These are phyloP conservation scores for Garrulus glandarius DNA, from an alignment of 2,797 vertebrate species.

Conservation along the genomic window DNA sequence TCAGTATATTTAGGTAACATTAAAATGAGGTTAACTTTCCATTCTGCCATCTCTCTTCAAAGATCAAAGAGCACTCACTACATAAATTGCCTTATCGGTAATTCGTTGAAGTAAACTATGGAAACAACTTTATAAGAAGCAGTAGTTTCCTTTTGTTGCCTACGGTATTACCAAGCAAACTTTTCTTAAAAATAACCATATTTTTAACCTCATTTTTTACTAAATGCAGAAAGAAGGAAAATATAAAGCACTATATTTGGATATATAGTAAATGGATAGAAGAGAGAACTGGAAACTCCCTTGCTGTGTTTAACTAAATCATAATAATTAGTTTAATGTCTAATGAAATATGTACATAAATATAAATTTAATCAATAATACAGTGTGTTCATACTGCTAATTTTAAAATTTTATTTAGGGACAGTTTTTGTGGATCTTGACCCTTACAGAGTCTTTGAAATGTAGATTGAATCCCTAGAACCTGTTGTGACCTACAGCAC, in stretches of 20 bases:
- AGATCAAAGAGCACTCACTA: slow-evolving; percentile 70
- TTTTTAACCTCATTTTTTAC: neutral
- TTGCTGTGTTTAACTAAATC: neutral
- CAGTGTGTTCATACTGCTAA: neutral
- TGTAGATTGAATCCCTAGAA: neutral
- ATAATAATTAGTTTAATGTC: neutral
- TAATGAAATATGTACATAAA: neutral
- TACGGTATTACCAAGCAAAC: slow-evolving; percentile 29
- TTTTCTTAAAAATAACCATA: neutral
- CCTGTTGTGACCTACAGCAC: neutral
- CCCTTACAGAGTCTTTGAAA: neutral
- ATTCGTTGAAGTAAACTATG: slow-evolving; percentile 64
- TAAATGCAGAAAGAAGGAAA: neutral
- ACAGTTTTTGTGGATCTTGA: neutral
- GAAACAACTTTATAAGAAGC: slow-evolving; percentile 64
- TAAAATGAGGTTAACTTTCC: slow-evolving; percentile 77
- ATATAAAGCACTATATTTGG: neutral
- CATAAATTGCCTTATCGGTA: slow-evolving; percentile 70
- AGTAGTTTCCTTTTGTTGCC: slow-evolving; percentile 56
- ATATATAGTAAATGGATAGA: neutral
- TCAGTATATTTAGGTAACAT: slow-evolving; percentile 76
- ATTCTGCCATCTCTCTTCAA: slow-evolving; percentile 70
- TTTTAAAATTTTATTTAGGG: neutral
- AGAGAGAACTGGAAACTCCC: neutral
- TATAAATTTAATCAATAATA: neutral